A percentile compares a stretch with the other conserved stretches of the same genome.
Evolutionary conservation across 2,797 vertebrate genomes (phyloP).

Genomic region (Fringilla coelebs): DNA sequence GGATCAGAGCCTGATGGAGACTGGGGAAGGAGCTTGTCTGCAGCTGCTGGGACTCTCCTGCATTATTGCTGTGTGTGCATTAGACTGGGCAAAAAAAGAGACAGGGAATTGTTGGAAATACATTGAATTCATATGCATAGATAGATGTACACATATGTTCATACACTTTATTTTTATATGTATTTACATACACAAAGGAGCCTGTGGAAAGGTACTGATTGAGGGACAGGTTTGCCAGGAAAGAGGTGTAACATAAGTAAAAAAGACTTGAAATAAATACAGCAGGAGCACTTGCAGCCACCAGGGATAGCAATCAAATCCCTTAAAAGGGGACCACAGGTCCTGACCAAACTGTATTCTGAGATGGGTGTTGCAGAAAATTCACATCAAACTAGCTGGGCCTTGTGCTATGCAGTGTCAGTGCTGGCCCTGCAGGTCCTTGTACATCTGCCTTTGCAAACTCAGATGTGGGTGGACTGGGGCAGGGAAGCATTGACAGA

Average conservation of each 20-base stretch:
- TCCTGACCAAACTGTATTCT: background rate
- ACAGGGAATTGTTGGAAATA: background rate
- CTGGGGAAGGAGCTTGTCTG: background rate
- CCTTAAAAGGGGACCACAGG: background rate
- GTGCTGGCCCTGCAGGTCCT: background rate
- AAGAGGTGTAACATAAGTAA: background rate
- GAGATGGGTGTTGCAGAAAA: background rate
- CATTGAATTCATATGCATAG: background rate
- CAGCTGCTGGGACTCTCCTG: background rate
- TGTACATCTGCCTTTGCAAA: background rate
- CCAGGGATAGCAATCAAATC: background rate
- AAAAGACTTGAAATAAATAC: background rate
- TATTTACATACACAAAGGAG: background rate
- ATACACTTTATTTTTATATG: background rate
- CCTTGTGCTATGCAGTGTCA: background rate
- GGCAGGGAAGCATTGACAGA: background rate
- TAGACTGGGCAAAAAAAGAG: background rate
- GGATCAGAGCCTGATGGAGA: background rate
- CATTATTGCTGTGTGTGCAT: background rate
- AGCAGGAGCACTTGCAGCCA: background rate
- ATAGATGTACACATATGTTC: too few species aligned
- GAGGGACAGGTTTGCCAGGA: background rate
- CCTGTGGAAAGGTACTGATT: background rate
- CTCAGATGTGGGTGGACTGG: fast-evolving
- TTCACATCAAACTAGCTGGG: background rate